Evolutionary conservation across 2,113 vertebrate genomes (phyloP).

Genomic region (Alaudala cheleensis): DNA sequence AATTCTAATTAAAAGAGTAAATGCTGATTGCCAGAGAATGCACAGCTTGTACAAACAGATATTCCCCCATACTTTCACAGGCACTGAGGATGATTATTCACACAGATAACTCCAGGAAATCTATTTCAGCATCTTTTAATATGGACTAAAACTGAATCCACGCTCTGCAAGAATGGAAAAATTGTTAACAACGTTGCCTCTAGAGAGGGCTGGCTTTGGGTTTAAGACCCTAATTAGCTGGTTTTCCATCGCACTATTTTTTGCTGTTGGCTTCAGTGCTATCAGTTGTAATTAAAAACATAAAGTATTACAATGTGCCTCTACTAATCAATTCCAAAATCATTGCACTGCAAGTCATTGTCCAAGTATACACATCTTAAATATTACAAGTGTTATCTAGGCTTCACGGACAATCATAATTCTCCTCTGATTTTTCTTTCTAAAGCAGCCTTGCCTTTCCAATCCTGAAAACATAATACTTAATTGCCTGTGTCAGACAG

Average conservation of each 20-base stretch:
- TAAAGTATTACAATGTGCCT: neutral
- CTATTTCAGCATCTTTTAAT: constrained; percentile 18
- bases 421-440: neutral
- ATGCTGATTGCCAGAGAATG: neutral
- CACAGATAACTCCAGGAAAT: neutral
- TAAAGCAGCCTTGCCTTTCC: neutral
- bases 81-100: neutral
- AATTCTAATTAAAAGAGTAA: neutral
- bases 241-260: neutral
- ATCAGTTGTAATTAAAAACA: constrained; percentile 6
- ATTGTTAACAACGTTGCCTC: neutral
- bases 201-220: neutral
- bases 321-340: neutral
- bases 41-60: neutral
- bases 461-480: neutral
- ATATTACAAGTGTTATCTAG: neutral
- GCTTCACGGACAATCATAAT: neutral
- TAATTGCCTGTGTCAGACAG: neutral
- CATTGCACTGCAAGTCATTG: neutral
- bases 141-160: neutral
- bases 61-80: neutral
- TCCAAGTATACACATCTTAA: neutral
- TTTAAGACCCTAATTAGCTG: constrained; percentile 6
- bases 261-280: neutral
- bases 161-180: neutral